Base-by-base conservation (phyloP, 2,888 invertebrate species). In the Chloroclysta siterata region DNA sequence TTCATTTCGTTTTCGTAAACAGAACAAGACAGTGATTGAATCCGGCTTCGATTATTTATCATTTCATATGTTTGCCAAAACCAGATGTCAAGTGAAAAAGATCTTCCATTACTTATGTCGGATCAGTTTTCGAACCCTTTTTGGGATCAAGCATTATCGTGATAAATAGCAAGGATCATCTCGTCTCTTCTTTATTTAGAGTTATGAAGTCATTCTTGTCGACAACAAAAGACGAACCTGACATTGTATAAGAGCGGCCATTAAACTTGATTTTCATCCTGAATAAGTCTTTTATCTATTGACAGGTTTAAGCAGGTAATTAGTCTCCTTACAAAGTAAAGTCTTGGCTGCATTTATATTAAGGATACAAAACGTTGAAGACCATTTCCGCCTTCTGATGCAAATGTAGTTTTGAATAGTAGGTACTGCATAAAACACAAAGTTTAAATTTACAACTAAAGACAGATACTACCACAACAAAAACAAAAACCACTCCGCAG, bases 401-500 rank as follows among this genome's bases (percentile, higher is more conserved):
- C 48, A 48, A 57, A 65, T 50, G 13, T 48, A 52, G 53, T 47
- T 39, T 58, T 54, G 36, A 60, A 63, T 39, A 33, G 47, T 55
- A n/a, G n/a, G n/a, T n/a, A 60, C 33, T 71, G 54, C 63, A 73
- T 64, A 68, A 64, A 70, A 68, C 63, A 68, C 67, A 46, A 46
- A 17, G 58, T 53, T 72, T 65, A 70, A 69, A 70, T 53, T 55
- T 59, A 61, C 53, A 60, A 44, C 50, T 54, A 60, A 22, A 53
- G 58, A 55, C 56, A 66, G 28, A 55, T 79, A 82, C 74, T 78
- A 80, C 75, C 74, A 83, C 81, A 75, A 81, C 67, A 68, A 58
- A 71, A 78, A 68, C 64, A 69, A 48, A 77, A 81, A 80, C 82
- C 85, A 87, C 82, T 82, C 81, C 82, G 80, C 89, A 90, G 88